phyloP scores from a whole-genome alignment of 2,888 invertebrate species.

The Trichopoda pennipes region DNA sequence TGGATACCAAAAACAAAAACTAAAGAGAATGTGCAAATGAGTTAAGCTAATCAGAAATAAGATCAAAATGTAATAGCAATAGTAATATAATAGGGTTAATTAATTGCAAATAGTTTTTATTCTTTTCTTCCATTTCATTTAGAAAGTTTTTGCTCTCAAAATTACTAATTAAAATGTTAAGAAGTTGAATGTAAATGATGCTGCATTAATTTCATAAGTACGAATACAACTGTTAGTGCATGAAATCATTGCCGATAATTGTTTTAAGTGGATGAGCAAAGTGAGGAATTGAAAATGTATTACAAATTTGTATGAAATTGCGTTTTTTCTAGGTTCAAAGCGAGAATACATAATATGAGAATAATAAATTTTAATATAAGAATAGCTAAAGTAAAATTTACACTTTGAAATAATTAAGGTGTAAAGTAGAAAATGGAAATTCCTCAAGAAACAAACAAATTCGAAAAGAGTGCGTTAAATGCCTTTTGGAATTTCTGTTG shows the following conservation, averaged over 20 bases:
- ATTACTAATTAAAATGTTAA: constrained; percentile 48
- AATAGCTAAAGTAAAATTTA: too few relatives aligned
- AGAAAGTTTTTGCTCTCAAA: not conserved
- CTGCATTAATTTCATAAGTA: constrained; percentile 23
- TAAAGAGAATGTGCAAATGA: constrained; percentile 44
- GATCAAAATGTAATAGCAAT: constrained; percentile 46
- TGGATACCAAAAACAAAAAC: not conserved
- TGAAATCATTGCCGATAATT: constrained; percentile 20
- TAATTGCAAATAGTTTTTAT: constrained; percentile 51
- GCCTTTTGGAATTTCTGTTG: too few relatives aligned
- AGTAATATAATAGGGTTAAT: constrained; percentile 56
- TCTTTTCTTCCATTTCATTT: not conserved
- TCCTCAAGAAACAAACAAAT: too few relatives aligned
- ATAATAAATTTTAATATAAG: too few relatives aligned
- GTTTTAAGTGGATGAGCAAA: not conserved
- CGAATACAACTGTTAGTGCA: constrained; percentile 23
- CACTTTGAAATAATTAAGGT: too few relatives aligned
- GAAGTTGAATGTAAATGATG: constrained; percentile 34
- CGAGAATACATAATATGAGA: too few relatives aligned
- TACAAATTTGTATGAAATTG: too few relatives aligned
- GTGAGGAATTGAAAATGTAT: not conserved
- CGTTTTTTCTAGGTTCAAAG: too few relatives aligned
- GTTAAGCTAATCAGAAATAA: constrained; percentile 33
- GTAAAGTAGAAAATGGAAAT: too few relatives aligned
- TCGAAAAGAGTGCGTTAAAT: too few relatives aligned